Base-by-base conservation (phyloP, 1,140 invertebrate genomes). In the Drosophila bifasciata region DNA sequence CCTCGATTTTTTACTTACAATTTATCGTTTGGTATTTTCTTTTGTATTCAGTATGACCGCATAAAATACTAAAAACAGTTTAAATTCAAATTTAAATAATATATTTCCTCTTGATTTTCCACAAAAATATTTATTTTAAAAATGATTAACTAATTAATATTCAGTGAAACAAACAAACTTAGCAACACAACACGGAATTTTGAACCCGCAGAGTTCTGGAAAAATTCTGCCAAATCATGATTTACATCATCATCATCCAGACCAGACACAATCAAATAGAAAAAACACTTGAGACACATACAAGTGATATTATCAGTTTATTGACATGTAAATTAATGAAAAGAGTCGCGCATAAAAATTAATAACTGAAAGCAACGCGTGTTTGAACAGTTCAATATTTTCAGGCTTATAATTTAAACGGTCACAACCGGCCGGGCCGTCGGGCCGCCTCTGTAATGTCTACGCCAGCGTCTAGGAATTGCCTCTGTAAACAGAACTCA, bases 381-480 rank as follows among this genome's bases (percentile, higher is more conserved):
- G 66, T 61, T 28, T 44, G 48, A 39, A 40, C 13, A 19, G 23
- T 1, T 36, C 13, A 36, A 36, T 13, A 55, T 52, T 39, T 28
- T 28, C 41, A 2, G 25, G 3, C n/a, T 23, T 16, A 8, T 45
- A n/a, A 43, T 15, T 36, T 19, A 11, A 36, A 13, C 11, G 11
- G 51, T 19, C 40, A 13, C 39, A 41, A 19, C 43, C 15, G n/a
- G 39, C 28, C 28, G 23, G 28, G 17, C 68, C 16, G 48, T n/a
- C 8, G 39, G 28, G 17, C 68, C 16, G 48, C 17, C 8, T 28
- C 21, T 46, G 49, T 50, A 52, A 53, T 57, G 73, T 44, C 52
- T 70, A 63, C 58, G 51, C 60, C 66, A 73, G 59, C 58, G 79
- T 67, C 60, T 70, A 40, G 61, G 79, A 83, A 83, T 83, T 70